Conservation (phyloP, 2,113 vertebrate genomes). For the Otis tarda region DNA sequence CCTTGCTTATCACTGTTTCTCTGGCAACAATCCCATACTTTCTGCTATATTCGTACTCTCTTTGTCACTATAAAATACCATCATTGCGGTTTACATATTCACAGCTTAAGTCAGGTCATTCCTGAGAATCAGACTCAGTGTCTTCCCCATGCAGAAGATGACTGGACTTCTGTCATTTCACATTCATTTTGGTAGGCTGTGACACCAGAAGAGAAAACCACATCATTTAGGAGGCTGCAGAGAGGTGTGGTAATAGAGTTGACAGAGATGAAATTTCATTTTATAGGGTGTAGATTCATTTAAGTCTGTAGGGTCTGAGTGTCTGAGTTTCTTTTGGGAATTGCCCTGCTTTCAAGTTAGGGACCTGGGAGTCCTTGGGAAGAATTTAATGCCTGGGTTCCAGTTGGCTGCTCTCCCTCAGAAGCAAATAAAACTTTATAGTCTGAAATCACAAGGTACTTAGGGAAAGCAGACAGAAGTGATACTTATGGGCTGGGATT, state of each 20-base stretch:
- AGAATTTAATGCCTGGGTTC: background rate
- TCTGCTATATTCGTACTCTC: constrained; percentile 46
- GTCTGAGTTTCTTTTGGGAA: background rate
- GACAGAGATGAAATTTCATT: background rate
- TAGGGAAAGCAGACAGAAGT: background rate
- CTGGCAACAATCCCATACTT: constrained; percentile 70
- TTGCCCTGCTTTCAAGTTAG: background rate
- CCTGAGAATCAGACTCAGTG: background rate
- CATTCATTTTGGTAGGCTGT: constrained; percentile 2
- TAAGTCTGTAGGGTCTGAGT: background rate
- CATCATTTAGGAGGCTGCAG: background rate
- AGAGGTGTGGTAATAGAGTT: background rate
- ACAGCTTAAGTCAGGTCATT: background rate
- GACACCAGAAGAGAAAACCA: constrained; percentile 10
- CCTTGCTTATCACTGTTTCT: constrained; percentile 72
- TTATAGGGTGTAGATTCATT: background rate
- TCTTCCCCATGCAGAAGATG: background rate
- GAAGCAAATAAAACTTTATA: background rate
- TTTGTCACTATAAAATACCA: constrained; percentile 66
- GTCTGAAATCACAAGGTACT: background rate
- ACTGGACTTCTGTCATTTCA: background rate
- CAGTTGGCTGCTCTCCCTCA: background rate
- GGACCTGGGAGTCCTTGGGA: background rate
- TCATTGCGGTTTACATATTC: constrained; percentile 42
- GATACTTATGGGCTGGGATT: background rate